Evolutionary conservation across 2,888 invertebrate genomes (phyloP).

Genomic region (Melipona bicolor): DNA sequence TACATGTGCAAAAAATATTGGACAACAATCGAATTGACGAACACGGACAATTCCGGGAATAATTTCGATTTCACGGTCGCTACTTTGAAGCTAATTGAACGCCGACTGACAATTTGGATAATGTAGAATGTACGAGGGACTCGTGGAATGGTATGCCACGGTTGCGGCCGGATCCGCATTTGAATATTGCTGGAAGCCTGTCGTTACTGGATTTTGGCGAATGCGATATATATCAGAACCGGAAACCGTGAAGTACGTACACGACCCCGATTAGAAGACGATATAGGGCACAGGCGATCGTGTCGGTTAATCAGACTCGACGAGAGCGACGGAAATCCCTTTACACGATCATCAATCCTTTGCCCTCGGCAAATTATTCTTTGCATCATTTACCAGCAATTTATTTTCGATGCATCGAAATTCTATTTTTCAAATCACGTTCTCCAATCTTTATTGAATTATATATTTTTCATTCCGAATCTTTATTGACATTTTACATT

Average conservation of each 20-base stretch:
- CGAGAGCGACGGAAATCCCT: background rate
- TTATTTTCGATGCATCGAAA: no score
- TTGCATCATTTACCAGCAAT: no score
- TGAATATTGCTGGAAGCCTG: conserved; percentile 53
- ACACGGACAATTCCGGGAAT: conserved; percentile 35
- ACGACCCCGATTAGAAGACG: conserved; percentile 35
- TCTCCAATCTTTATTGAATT: no score
- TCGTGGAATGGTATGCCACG: conserved; percentile 59
- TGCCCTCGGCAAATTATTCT: no score
- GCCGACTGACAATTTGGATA: conserved; percentile 56
- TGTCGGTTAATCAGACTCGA: conserved; percentile 16
- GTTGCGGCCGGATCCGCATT: conserved; percentile 47
- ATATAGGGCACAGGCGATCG: conserved; percentile 14
- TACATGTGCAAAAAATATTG: background rate
- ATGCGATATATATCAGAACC: conserved; percentile 56
- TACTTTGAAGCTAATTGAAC: conserved; percentile 47
- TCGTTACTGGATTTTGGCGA: conserved; percentile 61
- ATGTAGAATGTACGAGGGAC: conserved; percentile 47
- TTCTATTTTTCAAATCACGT: no score
- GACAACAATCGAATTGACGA: background rate
- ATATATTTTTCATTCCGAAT: no score
- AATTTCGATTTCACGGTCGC: conserved; percentile 27
- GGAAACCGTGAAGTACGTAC: conserved; percentile 37
- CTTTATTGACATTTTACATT: no score
- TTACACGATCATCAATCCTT: background rate